These are phyloP conservation scores for Tenthredo distinguenda DNA, from an alignment of 2,888 invertebrate genomes.

Conservation along the genomic window DNA sequence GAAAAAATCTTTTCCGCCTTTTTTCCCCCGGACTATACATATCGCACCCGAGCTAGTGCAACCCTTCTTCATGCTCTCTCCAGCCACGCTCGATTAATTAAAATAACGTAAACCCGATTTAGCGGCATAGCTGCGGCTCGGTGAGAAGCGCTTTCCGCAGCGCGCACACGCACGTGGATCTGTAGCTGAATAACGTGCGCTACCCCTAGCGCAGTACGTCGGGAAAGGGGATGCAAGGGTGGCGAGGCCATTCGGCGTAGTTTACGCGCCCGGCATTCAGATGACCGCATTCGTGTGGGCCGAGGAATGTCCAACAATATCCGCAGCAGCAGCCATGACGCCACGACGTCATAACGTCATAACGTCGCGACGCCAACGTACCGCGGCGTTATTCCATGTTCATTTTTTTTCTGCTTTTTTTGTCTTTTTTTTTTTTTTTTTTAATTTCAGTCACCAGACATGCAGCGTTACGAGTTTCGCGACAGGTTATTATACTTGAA, in stretches of 20 bases:
- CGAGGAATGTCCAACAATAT: slow-evolving; percentile 76
- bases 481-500: slow-evolving; percentile 58
- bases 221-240: neutral
- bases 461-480: slow-evolving; percentile 52
- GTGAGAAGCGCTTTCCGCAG: slow-evolving; percentile 70
- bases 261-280: slow-evolving; percentile 76
- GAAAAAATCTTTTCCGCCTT: neutral
- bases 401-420: neutral
- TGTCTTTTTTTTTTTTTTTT: slow-evolving; percentile 59
- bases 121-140: slow-evolving; percentile 72
- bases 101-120: slow-evolving; percentile 75
- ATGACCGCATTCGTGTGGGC: slow-evolving; percentile 76
- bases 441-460: slow-evolving; percentile 44
- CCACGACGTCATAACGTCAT: slow-evolving; percentile 49
- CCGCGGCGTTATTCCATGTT: slow-evolving; percentile 60
- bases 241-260: slow-evolving; percentile 73
- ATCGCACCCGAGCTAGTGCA: neutral
- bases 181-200: neutral
- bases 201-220: neutral
- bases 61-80: neutral
- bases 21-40: neutral
- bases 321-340: slow-evolving; percentile 68
- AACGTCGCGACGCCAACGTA: slow-evolving; percentile 55
- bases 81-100: slow-evolving; percentile 71
- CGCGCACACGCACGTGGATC: slow-evolving; percentile 47